Conservation (phyloP, 2,888 invertebrate species). For the Cepaea hortensis region DNA sequence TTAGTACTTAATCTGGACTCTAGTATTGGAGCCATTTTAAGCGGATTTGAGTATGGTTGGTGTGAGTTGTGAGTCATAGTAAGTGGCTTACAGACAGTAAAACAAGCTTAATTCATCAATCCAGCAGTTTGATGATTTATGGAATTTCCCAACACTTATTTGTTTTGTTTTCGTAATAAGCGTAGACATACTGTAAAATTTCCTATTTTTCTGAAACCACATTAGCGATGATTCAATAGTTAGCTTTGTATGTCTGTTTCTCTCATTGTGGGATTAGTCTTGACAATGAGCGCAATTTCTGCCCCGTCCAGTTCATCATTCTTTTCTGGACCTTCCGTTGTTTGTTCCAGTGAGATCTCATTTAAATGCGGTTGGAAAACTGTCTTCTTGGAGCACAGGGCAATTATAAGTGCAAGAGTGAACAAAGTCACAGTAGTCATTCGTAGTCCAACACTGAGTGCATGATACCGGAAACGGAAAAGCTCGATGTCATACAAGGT, state of each 20-base stretch:
- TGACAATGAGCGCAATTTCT: not conserved
- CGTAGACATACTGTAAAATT: not conserved
- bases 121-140: too few species aligned
- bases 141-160: not conserved
- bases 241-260: not conserved
- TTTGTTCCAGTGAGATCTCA: not conserved
- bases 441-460: constrained; percentile 13
- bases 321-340: not conserved
- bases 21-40: too few species aligned
- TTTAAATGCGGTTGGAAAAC: constrained; percentile 27
- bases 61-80: too few species aligned
- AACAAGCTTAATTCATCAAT: too few species aligned
- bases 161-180: not conserved
- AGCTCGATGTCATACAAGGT: constrained; percentile 60
- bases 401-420: not conserved
- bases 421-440: not conserved
- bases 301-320: not conserved
- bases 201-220: not conserved
- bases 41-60: too few species aligned
- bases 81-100: too few species aligned
- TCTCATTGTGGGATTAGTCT: not conserved
- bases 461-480: constrained; percentile 51
- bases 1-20: too few species aligned
- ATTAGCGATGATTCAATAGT: not conserved
- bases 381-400: constrained; percentile 11